Evolutionary conservation across 2,113 vertebrate genomes (phyloP).

Genomic region (Polypterus senegalus): DNA sequence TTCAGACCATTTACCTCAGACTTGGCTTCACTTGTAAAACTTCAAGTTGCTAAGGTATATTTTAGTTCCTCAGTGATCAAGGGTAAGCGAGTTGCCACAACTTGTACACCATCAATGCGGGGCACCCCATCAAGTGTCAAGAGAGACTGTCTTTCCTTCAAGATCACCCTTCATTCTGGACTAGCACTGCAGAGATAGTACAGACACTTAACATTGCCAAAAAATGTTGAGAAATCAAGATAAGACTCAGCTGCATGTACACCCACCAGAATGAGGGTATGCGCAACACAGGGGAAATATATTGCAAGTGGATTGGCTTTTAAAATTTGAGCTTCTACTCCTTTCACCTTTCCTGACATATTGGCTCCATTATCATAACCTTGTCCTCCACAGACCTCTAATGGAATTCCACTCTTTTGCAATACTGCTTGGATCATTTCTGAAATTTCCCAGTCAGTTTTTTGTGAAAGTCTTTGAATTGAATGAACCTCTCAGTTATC

Average conservation of each 20-base stretch:
- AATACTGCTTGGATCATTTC: conserved; percentile 12
- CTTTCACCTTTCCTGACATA: conserved; percentile 19
- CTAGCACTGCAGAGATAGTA: conserved; percentile 14
- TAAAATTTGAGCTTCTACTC: conserved; percentile 14
- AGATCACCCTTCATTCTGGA: conserved; percentile 16
- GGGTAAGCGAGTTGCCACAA: conserved; percentile 15
- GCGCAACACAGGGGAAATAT: conserved; percentile 15
- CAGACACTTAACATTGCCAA: conserved; percentile 12
- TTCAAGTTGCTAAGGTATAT: conserved; percentile 9
- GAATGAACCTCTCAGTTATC: conserved; percentile 7
- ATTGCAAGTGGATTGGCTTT: conserved; percentile 14
- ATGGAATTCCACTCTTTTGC: conserved; percentile 7
- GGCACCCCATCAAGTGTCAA: conserved; percentile 15
- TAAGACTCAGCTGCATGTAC: conserved; percentile 15
- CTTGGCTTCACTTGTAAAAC: conserved; percentile 14
- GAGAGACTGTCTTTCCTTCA: conserved; percentile 8
- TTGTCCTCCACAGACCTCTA: conserved; percentile 13
- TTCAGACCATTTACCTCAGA: conserved; percentile 13
- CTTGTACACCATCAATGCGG: not conserved
- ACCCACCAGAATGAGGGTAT: conserved; percentile 11
- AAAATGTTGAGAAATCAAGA: conserved; percentile 15
- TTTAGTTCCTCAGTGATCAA: conserved; percentile 11
- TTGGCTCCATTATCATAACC: conserved; percentile 20
- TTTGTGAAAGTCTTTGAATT: conserved; percentile 12
- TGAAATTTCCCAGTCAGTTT: conserved; percentile 14